phyloP scores from a whole-genome alignment of 2,113 vertebrate genomes.

The Pseudopipra pipra region DNA sequence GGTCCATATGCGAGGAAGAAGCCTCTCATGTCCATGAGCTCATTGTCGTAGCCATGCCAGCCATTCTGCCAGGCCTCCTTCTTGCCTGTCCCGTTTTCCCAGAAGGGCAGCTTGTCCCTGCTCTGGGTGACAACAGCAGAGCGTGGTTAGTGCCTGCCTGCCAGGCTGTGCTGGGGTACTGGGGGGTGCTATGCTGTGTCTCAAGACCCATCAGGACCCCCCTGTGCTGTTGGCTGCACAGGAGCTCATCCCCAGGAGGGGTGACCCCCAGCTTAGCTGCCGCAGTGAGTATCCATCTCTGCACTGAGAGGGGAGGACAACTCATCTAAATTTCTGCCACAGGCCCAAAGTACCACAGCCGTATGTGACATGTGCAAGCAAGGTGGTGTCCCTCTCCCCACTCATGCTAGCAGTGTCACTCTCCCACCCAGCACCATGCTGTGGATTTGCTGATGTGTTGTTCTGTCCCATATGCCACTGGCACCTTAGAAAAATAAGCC shows the following conservation, averaged over 20 bases:
- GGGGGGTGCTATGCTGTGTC: neutral
- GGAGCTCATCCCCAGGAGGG: neutral
- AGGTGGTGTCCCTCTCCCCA: neutral
- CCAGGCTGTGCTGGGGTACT: neutral
- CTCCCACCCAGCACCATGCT: fast-evolving
- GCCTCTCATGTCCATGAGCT: conserved; percentile 90
- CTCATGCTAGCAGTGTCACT: fast-evolving
- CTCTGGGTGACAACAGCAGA: conserved; percentile 71
- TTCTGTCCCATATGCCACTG: neutral
- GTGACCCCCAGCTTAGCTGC: neutral
- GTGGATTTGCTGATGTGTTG: neutral
- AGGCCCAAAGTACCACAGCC: neutral
- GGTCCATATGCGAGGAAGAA: conserved; percentile 92
- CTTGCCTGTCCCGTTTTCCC: conserved; percentile 83
- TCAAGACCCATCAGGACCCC: neutral
- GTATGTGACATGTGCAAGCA: fast-evolving
- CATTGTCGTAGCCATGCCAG: conserved; percentile 96
- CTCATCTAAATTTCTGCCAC: neutral
- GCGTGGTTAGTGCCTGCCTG: fast-evolving
- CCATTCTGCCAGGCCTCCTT: conserved; percentile 86
- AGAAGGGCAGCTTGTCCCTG: conserved; percentile 85
- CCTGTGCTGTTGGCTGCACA: neutral
- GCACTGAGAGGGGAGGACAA: neutral
- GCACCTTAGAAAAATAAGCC: neutral
- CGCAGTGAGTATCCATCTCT: neutral